Evolutionary conservation across 2,113 vertebrate species (phyloP).

Genomic region (Gracilinanus agilis): DNA sequence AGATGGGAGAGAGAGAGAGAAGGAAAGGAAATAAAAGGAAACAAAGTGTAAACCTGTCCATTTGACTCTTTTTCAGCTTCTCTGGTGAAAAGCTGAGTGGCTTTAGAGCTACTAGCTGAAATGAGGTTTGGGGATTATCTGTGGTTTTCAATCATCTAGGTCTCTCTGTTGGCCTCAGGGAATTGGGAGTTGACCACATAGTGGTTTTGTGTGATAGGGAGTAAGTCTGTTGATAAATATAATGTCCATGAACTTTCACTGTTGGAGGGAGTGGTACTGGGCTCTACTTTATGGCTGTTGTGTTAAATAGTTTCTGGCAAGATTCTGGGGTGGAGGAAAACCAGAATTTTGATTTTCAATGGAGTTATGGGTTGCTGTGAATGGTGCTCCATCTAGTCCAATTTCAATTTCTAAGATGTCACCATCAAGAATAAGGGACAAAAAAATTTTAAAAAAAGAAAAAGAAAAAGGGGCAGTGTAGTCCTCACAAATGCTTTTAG

Average conservation of each 20-base stretch:
- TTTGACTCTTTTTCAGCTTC: constrained; percentile 5
- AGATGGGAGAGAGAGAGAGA: neutral
- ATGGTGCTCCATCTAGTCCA: neutral
- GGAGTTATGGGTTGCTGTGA: neutral
- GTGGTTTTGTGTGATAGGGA: neutral
- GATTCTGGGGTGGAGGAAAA: neutral
- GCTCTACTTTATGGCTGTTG: neutral
- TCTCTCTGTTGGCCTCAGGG: neutral
- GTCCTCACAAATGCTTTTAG: neutral
- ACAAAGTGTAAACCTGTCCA: neutral
- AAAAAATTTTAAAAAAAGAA: no score
- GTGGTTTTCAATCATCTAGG: neutral
- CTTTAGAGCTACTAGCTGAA: neutral
- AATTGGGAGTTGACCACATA: neutral
- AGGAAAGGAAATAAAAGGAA: constrained; percentile 35
- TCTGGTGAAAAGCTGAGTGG: neutral
- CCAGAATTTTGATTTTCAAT: neutral
- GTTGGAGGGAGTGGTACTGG: neutral
- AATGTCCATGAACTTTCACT: neutral
- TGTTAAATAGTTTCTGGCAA: neutral
- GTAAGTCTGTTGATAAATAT: neutral
- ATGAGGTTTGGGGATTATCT: constrained; percentile 15
- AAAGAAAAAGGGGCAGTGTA: neutral
- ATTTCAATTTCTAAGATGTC: neutral
- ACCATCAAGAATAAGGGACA: neutral